Base-by-base conservation (phyloP, 1,140 invertebrate genomes). In the Sarcophaga peregrina region DNA sequence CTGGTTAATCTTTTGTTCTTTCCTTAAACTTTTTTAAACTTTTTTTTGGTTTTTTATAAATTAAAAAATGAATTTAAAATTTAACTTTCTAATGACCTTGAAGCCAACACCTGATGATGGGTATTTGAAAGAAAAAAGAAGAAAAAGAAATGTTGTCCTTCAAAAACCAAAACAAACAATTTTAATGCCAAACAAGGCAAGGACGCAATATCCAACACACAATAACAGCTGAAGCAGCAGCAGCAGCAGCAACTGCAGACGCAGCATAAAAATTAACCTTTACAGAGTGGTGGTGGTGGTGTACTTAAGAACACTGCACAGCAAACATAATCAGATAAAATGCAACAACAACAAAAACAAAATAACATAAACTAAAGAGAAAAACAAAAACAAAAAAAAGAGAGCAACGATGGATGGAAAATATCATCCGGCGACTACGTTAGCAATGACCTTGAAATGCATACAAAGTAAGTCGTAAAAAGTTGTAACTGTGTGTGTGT, bases 141-240 rank as follows among this genome's bases (percentile, higher is more conserved):
- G 4, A 37, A 37, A 37, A 37, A 37, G 25, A 37, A 37, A 37
- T 37, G 1, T 37, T 37, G 75, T 78, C 75, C 75, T 78, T 78
- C 75, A 78, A 48, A 76, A 20, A 75, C 15, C 75, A 78, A 50
- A 78, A 76, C 37, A 76, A 76, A 76, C n/a, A 47, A n/a, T n/a
- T 76, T 37, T 17, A 76, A 76, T 37, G 25, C 25, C 47, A 52
- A 78, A 4, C 50, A 15, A 13, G 25, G 45, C 73, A 75, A 46
- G 45, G 73, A 75, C 73, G 45, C 9, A 10, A 54, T 11, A 10
- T 11, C 9, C 52, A 54, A 54, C 52, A 54, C 1, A 54, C 9
- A 54, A 54, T 2, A 3, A 5, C 52, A 10, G 15, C 10, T 54
- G 52, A 54, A 54, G 52, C 52, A 54, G 9, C 9, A 54, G 10